phyloP scores from a whole-genome alignment of 2,888 invertebrate species.

The Timema cristinae region DNA sequence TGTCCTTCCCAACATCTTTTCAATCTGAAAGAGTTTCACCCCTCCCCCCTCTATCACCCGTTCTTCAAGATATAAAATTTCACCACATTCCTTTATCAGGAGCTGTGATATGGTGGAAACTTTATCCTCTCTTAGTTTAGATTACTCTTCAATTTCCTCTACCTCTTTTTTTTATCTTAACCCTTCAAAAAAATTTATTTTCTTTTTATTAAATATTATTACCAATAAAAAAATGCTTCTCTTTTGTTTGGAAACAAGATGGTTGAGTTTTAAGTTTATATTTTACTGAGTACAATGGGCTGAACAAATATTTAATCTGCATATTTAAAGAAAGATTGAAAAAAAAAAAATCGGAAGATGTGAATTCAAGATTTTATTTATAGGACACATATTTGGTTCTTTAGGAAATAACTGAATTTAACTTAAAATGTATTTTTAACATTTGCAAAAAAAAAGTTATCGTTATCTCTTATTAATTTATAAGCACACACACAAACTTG shows the following conservation, averaged over 20 bases:
- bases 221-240: slow-evolving; percentile 9
- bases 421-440: too few species aligned
- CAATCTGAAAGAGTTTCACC: slow-evolving; percentile 11
- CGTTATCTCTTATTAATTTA: too few species aligned
- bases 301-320: slow-evolving; percentile 6
- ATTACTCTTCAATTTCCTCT: background rate
- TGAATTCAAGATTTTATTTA: too few species aligned
- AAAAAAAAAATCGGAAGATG: too few species aligned
- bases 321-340: too few species aligned
- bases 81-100: slow-evolving; percentile 9
- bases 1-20: slow-evolving; percentile 13
- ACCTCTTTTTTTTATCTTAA: too few species aligned
- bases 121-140: background rate
- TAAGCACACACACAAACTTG: too few species aligned
- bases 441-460: too few species aligned
- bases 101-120: slow-evolving; percentile 1
- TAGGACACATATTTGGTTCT: too few species aligned
- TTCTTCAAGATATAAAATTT: background rate
- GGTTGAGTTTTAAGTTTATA: background rate
- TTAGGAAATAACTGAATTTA: too few species aligned
- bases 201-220: background rate
- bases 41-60: background rate
- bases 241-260: slow-evolving; percentile 11
- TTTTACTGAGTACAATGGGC: background rate
- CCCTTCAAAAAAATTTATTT: too few species aligned